A percentile compares a stretch with the other conserved stretches of the same genome.
phyloP scores from a whole-genome alignment of 2,888 invertebrate genomes.

The Teleogryllus oceanicus region DNA sequence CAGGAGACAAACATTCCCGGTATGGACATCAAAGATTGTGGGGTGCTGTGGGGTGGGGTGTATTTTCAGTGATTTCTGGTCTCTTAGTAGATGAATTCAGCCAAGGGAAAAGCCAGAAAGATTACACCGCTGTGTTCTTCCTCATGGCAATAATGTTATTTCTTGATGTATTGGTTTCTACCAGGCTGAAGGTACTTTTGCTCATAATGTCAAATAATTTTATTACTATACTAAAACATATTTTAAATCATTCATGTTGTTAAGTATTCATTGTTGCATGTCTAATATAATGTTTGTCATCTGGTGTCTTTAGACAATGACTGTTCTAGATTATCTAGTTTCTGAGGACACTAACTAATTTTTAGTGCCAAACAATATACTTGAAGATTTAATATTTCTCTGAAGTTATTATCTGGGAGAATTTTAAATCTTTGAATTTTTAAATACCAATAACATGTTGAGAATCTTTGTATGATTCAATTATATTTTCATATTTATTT shows the following conservation, averaged over 20 bases:
- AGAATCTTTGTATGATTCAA: not conserved
- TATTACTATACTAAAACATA: too few species aligned
- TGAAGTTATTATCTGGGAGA: too few species aligned
- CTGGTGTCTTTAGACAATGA: too few species aligned
- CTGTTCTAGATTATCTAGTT: too few species aligned
- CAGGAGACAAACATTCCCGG: conserved; percentile 66
- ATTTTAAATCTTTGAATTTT: conserved; percentile 3
- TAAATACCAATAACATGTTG: not conserved
- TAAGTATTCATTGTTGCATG: conserved; percentile 35
- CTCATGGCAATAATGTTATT: conserved; percentile 64
- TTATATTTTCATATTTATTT: conserved; percentile 6
- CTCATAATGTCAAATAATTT: too few species aligned
- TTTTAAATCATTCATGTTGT: conserved; percentile 33
- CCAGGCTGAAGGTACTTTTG: conserved; percentile 51
- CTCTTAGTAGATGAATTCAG: conserved; percentile 73
- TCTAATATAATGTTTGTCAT: too few species aligned
- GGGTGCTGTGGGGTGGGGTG: conserved; percentile 85
- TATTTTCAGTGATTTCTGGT: conserved; percentile 71
- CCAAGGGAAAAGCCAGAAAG: conserved; percentile 59
- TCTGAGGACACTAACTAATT: too few species aligned
- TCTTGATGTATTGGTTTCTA: conserved; percentile 64
- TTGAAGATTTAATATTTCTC: too few species aligned
- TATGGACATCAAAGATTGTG: conserved; percentile 85
- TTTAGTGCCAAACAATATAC: too few species aligned
- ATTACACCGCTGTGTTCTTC: conserved; percentile 78